Evolutionary conservation across 2,113 vertebrate genomes (phyloP).

Genomic region (Apistogramma diplotaenia): DNA sequence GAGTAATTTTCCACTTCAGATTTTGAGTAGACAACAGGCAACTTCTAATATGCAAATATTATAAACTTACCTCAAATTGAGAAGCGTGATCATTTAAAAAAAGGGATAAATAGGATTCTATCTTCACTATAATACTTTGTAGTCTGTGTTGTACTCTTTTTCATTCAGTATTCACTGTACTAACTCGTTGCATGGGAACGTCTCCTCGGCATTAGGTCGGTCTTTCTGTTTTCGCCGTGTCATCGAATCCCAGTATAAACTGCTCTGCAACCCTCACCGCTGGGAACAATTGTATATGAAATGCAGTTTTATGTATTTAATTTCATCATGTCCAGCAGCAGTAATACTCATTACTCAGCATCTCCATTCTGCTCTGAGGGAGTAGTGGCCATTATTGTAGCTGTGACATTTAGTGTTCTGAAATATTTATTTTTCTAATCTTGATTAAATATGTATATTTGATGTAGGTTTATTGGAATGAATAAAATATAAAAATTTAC

Average conservation of each 20-base stretch:
- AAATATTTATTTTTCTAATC: constrained; percentile 73
- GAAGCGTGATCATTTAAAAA: constrained; percentile 22
- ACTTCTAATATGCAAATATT: constrained; percentile 73
- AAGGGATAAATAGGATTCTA: constrained; percentile 32
- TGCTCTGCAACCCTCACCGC: neutral
- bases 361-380: constrained; percentile 29
- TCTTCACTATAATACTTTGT: constrained; percentile 38
- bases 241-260: constrained; percentile 15
- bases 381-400: constrained; percentile 46
- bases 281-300: constrained; percentile 45
- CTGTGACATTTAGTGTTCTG: constrained; percentile 55
- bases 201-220: constrained; percentile 2
- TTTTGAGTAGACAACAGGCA: constrained; percentile 28
- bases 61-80: constrained; percentile 68
- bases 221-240: constrained; percentile 22
- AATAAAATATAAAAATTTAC: constrained; percentile 60
- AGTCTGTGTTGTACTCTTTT: constrained; percentile 29
- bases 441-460: constrained; percentile 67
- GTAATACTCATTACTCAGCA: constrained; percentile 29
- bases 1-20: constrained; percentile 2
- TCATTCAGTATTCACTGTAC: constrained; percentile 37
- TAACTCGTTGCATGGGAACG: constrained; percentile 61
- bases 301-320: constrained; percentile 69
- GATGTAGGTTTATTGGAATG: constrained; percentile 69
- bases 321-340: constrained; percentile 39